These are phyloP conservation scores for Centropyge bicolor DNA, from an alignment of 2,797 vertebrate genomes.

Conservation along the genomic window DNA sequence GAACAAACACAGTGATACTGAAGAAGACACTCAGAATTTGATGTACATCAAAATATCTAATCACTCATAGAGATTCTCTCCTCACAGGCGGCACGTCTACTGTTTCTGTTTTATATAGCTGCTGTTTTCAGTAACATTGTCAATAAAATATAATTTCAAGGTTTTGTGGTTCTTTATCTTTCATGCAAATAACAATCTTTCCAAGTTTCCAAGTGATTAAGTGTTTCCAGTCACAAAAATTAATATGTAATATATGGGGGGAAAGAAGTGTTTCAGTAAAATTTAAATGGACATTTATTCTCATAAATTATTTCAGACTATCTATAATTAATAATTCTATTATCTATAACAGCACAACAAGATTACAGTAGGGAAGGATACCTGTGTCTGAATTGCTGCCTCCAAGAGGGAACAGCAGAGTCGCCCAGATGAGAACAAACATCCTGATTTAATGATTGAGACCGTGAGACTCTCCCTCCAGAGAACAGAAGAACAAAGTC, in stretches of 20 bases:
- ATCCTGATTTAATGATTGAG: not conserved
- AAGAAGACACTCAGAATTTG: not conserved
- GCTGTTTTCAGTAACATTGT: too few relatives aligned
- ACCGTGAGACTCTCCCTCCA: not conserved
- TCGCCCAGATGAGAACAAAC: conserved; percentile 19
- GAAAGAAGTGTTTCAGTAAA: not conserved
- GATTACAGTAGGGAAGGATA: not conserved
- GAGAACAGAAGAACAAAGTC: not conserved
- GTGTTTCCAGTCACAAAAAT: too few relatives aligned
- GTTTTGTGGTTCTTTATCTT: not conserved
- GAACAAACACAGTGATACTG: not conserved
- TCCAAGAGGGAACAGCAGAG: conserved; percentile 23
- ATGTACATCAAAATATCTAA: not conserved
- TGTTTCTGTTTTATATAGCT: too few relatives aligned
- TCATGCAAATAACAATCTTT: not conserved
- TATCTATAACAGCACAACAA: too few relatives aligned
- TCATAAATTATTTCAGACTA: not conserved
- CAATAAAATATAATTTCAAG: not conserved
- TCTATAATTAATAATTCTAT: not conserved
- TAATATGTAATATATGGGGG: not conserved
- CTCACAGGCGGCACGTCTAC: not conserved
- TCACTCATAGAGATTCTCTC: not conserved
- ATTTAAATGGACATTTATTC: not conserved
- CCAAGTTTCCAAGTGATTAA: too few relatives aligned
- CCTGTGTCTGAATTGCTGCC: not conserved